Conservation (phyloP, 2,113 vertebrate genomes). For the Platichthys stellatus region DNA sequence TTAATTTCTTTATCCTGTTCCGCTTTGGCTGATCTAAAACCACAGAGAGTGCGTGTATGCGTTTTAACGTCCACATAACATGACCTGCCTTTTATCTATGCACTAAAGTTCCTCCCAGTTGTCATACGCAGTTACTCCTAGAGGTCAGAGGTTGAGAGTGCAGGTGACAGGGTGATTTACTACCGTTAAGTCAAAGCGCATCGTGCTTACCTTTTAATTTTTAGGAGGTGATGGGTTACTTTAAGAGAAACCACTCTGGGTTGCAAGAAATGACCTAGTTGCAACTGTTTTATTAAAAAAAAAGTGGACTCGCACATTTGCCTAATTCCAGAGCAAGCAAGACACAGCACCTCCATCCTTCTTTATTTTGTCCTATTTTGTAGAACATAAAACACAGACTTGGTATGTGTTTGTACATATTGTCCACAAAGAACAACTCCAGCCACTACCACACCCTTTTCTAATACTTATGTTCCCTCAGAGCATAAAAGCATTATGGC, state of each 20-base stretch:
- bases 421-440: slow-evolving; percentile 20
- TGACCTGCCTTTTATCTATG: not conserved
- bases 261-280: too few species aligned
- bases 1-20: not conserved
- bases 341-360: not conserved
- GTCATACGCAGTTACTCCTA: not conserved
- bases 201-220: slow-evolving; percentile 29
- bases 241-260: not conserved
- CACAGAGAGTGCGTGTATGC: not conserved
- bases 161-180: slow-evolving; percentile 2
- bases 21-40: not conserved
- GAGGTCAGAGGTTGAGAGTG: not conserved
- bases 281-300: not conserved
- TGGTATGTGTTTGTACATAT: too few species aligned
- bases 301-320: not conserved
- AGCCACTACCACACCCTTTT: not conserved
- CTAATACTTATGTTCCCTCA: not conserved
- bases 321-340: not conserved
- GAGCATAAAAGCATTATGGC: too few species aligned
- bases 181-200: slow-evolving; percentile 5
- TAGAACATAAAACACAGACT: not conserved
- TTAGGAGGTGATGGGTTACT: slow-evolving; percentile 5
- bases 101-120: not conserved
- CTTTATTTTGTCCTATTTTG: not conserved
- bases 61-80: not conserved